Conservation (phyloP, 2,888 invertebrate genomes). For the Coenonympha arcania region DNA sequence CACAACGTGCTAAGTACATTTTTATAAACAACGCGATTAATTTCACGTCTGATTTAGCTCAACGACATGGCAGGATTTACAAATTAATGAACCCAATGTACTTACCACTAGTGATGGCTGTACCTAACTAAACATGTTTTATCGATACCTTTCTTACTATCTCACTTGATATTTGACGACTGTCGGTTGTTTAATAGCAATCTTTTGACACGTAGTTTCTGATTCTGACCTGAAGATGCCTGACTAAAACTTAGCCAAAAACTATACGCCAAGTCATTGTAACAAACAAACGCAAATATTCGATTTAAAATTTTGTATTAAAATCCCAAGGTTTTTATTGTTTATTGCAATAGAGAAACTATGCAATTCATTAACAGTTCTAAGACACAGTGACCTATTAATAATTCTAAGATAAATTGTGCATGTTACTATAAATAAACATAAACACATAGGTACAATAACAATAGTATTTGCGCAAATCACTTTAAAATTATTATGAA, state of each 20-base stretch:
- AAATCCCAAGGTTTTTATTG: no score
- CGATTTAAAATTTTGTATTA: no score
- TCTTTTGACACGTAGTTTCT: no score
- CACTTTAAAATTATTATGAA: neutral
- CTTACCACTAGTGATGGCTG: neutral
- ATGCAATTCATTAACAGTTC: neutral
- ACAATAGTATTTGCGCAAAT: neutral
- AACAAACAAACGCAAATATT: no score
- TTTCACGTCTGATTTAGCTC: slow-evolving; percentile 31
- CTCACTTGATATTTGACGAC: no score
- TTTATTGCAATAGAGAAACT: neutral
- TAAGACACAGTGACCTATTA: neutral
- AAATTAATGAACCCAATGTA: slow-evolving; percentile 14
- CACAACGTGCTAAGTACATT: slow-evolving; percentile 32
- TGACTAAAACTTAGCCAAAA: no score
- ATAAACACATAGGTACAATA: neutral
- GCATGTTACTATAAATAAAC: neutral
- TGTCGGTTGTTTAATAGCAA: no score
- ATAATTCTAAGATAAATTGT: neutral
- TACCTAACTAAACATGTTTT: neutral
- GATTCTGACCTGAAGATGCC: no score
- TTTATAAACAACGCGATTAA: slow-evolving; percentile 40
- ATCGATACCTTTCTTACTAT: neutral
- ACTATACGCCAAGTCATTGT: no score
- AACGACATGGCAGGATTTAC: slow-evolving; percentile 17